phyloP scores from a whole-genome alignment of 2,113 vertebrate species.

The Apteryx mantelli region DNA sequence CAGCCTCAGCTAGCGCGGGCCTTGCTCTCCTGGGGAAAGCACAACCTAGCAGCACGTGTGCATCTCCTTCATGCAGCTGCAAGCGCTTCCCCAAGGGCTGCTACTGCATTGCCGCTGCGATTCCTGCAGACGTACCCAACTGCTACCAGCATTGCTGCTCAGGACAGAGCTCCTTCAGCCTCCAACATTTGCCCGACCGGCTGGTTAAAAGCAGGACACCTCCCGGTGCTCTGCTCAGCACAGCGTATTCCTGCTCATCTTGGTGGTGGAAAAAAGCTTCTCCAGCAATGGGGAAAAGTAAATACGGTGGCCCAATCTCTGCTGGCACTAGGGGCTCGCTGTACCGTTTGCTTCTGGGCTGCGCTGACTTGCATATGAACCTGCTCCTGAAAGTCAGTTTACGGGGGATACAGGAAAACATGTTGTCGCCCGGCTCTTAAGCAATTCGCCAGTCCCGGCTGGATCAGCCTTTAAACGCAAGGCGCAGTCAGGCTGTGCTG shows the following conservation, averaged over 20 bases:
- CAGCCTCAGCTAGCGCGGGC: neutral
- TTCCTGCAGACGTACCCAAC: neutral
- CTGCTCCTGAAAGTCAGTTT: neutral
- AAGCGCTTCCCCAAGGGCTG: neutral
- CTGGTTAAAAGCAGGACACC: neutral
- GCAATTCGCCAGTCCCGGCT: neutral
- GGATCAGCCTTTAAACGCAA: neutral
- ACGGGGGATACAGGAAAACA: neutral
- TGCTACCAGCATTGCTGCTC: neutral
- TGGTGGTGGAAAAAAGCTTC: neutral
- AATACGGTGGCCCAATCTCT: neutral
- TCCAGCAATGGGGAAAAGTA: neutral
- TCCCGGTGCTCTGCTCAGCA: no score
- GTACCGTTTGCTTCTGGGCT: neutral
- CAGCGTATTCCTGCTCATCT: neutral
- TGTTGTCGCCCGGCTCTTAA: neutral
- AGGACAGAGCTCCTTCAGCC: neutral
- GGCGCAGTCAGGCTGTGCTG: neutral
- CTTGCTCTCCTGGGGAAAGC: neutral
- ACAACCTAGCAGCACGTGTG: neutral
- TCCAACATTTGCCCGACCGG: neutral
- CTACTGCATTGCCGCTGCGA: neutral
- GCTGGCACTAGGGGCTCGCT: neutral
- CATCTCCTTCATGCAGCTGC: neutral
- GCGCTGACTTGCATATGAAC: fast-evolving